phyloP scores from a whole-genome alignment of 2,797 vertebrate genomes.

The Leptodactylus fallax region DNA sequence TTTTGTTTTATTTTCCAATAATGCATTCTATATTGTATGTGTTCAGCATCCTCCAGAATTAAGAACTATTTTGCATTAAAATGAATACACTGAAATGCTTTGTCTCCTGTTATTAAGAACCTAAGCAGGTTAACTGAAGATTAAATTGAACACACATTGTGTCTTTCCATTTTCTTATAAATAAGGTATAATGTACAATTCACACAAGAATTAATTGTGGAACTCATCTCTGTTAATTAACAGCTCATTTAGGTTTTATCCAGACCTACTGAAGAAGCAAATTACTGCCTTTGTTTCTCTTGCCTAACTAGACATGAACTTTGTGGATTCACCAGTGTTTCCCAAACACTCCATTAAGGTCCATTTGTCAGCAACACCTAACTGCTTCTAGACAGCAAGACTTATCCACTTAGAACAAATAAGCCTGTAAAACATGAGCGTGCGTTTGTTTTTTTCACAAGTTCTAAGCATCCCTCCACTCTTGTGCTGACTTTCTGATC shows the following conservation, averaged over 20 bases:
- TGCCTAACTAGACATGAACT: too few relatives aligned
- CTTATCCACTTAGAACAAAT: too few relatives aligned
- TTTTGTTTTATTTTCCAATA: conserved; percentile 66
- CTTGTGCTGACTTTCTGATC: too few relatives aligned
- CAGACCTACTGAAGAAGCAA: neutral
- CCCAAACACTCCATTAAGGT: too few relatives aligned
- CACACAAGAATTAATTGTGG: neutral
- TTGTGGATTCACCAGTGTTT: too few relatives aligned
- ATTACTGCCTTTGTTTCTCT: neutral
- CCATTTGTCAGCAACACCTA: too few relatives aligned
- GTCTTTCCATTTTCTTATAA: conserved; percentile 9
- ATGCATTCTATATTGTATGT: conserved; percentile 63
- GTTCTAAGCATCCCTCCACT: too few relatives aligned
- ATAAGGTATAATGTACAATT: neutral
- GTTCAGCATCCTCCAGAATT: conserved; percentile 57
- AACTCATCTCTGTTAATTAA: neutral
- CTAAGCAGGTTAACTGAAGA: conserved; percentile 22
- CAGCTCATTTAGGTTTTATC: neutral
- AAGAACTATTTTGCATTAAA: conserved; percentile 63
- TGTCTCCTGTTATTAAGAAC: conserved; percentile 41
- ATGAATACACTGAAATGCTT: conserved; percentile 46
- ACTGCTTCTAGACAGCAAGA: too few relatives aligned
- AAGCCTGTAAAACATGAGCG: too few relatives aligned
- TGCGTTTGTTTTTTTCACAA: too few relatives aligned
- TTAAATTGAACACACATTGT: conserved; percentile 19